Evolutionary conservation across 2,888 invertebrate genomes (phyloP).

Genomic region (Adineta ricciae): DNA sequence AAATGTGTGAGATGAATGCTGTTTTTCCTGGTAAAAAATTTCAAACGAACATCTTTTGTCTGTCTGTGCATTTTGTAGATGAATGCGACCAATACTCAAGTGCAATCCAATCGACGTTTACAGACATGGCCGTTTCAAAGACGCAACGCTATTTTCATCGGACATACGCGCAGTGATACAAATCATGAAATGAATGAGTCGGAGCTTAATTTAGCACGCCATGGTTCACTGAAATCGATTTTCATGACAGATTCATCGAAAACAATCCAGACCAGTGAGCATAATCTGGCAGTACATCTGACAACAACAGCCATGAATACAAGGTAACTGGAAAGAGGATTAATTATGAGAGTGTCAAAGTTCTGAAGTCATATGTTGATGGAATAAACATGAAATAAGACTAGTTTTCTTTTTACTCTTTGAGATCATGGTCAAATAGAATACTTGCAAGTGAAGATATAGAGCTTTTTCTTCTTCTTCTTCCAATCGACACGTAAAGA

Average conservation of each 20-base stretch:
- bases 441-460: background rate
- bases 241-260: slow-evolving; percentile 15
- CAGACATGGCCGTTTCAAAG: background rate
- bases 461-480: background rate
- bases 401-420: too few species aligned
- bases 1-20: too few species aligned
- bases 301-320: background rate
- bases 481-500: background rate
- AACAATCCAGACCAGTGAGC: background rate
- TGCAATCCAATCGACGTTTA: background rate
- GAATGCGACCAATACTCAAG: background rate
- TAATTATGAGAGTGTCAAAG: too few species aligned
- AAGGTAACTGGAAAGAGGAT: background rate
- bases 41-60: too few species aligned
- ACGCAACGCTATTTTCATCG: background rate
- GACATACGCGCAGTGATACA: background rate
- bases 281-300: background rate
- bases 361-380: too few species aligned
- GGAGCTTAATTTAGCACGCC: background rate
- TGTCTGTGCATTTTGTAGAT: background rate
- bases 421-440: background rate
- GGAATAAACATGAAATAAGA: too few species aligned
- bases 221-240: background rate
- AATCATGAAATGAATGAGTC: background rate
- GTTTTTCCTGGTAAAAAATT: too few species aligned